Conservation (phyloP, 1,140 invertebrate species). For the Xylocopa sonorina region DNA sequence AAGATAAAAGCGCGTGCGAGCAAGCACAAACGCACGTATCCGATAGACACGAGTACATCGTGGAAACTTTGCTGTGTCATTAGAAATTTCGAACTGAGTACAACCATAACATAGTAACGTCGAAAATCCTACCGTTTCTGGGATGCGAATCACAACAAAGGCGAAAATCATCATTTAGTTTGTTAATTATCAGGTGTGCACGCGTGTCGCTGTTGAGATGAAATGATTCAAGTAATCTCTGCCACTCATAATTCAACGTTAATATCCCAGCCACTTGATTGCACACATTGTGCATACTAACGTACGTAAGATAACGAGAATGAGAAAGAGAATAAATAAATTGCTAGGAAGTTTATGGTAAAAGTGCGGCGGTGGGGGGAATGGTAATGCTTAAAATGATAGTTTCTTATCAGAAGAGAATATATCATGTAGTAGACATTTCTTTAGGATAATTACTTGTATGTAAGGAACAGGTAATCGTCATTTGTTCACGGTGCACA, state of each 20-base stretch:
- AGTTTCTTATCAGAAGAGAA: background rate
- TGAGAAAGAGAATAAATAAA: background rate
- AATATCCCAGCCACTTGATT: too few relatives aligned
- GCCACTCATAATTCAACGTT: slow-evolving; percentile 4
- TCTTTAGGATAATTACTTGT: background rate
- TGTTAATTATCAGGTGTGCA: background rate
- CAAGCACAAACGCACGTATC: background rate
- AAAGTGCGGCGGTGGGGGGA: background rate
- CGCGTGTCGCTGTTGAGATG: background rate
- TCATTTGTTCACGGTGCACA: background rate
- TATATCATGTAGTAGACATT: background rate
- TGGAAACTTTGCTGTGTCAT: background rate
- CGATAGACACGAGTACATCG: background rate
- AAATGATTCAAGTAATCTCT: background rate
- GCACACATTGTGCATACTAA: too few relatives aligned
- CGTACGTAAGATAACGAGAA: background rate
- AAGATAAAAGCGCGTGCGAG: background rate
- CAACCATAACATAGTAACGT: background rate
- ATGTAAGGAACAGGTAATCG: background rate
- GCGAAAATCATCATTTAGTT: background rate
- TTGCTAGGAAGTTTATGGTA: background rate
- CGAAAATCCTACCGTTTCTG: background rate
- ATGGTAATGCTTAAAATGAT: background rate
- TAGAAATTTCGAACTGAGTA: background rate
- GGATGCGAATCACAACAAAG: background rate